A percentile compares a stretch with the other conserved stretches of the same genome.
These are phyloP conservation scores for Dendrocopos noguchii DNA, from an alignment of 2,113 vertebrate species.

Conservation along the genomic window DNA sequence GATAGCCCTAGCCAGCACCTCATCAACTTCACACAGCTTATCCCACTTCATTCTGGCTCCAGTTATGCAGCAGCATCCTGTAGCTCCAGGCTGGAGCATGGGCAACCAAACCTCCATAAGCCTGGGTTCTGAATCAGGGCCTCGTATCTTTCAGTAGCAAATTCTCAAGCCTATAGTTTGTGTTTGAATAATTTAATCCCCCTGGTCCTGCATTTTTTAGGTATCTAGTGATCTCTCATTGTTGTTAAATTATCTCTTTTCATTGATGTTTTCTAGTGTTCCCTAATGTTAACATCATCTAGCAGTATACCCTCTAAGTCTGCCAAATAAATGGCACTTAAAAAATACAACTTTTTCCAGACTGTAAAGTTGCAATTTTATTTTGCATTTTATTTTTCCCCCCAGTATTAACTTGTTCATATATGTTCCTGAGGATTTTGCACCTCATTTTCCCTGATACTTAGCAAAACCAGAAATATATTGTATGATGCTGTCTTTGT, in stretches of 20 bases:
- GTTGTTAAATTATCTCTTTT: background rate
- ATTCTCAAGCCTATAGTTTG: background rate
- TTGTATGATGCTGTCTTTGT: constrained; percentile 1
- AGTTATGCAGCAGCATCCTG: background rate
- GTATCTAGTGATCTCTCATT: background rate
- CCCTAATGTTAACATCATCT: background rate
- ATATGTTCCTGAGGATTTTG: background rate
- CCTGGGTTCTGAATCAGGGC: background rate
- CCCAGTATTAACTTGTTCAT: background rate
- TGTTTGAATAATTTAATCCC: background rate
- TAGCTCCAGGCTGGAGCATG: background rate
- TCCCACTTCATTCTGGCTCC: background rate
- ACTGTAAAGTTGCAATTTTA: background rate
- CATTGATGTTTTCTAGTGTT: background rate
- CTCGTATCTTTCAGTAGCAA: background rate
- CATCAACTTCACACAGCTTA: background rate
- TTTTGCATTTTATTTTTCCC: background rate
- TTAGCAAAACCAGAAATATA: background rate
- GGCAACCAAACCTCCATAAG: background rate
- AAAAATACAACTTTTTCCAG: background rate
- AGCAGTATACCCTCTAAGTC: background rate
- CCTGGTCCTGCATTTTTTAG: background rate
- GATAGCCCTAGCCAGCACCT: background rate
- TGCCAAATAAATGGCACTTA: background rate
- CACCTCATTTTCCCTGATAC: background rate